Base-by-base conservation (phyloP, 2,888 invertebrate species). In the Aporophyla nigra region DNA sequence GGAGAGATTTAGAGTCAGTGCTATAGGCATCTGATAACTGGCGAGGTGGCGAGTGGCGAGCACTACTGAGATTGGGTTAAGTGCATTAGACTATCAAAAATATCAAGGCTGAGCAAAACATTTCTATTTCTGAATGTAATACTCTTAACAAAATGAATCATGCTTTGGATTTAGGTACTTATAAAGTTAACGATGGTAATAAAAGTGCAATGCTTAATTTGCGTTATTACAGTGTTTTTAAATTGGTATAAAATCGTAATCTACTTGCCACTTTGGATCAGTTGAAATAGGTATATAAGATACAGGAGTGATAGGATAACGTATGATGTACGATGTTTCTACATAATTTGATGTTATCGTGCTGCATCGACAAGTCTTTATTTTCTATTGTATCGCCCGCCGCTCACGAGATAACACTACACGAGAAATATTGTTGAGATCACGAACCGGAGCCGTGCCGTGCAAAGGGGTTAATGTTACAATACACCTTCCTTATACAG, bases 381-480 rank as follows among this genome's bases (percentile, higher is more conserved):
- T 75, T 76, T 74, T 80, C 62, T 81, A 78, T 80, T 85, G 84
- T 87, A 71, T 79, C 78, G 73, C 56, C 65, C 78, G 73, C 56
- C 65, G 77, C 71, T 76, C 75, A 77, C 83, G 83, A 90, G 83
- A 81, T 86, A 85, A 84, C 74, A 76, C 69, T 80, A 78, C 80
- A 86, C 78, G 86, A 89, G 86, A 84, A 84, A 86, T 84, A 89
- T 86, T 87, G 88, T 82, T 76, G 87, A 90, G 90, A 90, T 90
- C 91, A 89, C 91, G 91, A 91, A 87, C 90, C 89, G 89, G 88
- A 89, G 91, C 86, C 89, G 86, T 87, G 88, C 82, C 82, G 86
- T 82, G 89, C 90, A 93, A 92, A 89, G 91, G 90, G 94, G 94
- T 93, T 93, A 94, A 94, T 91, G 93, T 92, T 92, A 93, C 92